Evolutionary conservation across 1,140 invertebrate species (phyloP), one percentile per base, ranked within the genome.

Genomic region (Heterodera schachtii): DNA sequence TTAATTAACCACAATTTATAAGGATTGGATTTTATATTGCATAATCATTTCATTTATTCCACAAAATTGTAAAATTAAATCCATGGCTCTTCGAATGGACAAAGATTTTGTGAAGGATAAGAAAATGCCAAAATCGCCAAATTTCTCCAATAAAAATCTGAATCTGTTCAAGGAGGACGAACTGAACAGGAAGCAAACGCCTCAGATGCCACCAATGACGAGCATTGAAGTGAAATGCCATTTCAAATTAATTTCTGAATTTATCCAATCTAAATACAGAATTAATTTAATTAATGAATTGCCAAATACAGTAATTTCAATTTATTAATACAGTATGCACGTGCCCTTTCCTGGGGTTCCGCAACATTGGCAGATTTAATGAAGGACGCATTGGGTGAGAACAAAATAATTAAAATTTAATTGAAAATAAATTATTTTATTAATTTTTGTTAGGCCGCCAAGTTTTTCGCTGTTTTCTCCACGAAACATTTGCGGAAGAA

Each of bases 381-480:
- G 80, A 75, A 76, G 21, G 87, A 88, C 73, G 70, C 88, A 5
- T 83, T 88, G 71, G 87, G 89, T 85, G 19, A 19, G 71, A n/a
- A n/a, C n/a, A n/a, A n/a, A n/a, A n/a, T n/a, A n/a, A n/a, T n/a
- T n/a, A n/a, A n/a, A n/a, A n/a, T n/a, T n/a, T n/a, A n/a, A n/a
- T n/a, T n/a, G n/a, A n/a, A n/a, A n/a, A 11, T 16, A 73, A 11
- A 52, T 60, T 1, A 60, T 19, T n/a, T n/a, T n/a, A n/a, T n/a
- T n/a, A n/a, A n/a, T n/a, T 52, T 52, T 52, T 64, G 1, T 19
- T 64, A 64, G 57, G 57, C 5, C 60, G 87, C 41, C 88, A 89
- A 80, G 66, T 88, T 3, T 88, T 88, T 76, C 87, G 86, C 64
- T 87, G 83, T 47, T 88, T 88, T 80, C 80, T 88, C 6, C 84